These are phyloP conservation scores for Pemphigus obesinymphae DNA, from an alignment of 1,140 invertebrate species.

Conservation along the genomic window DNA sequence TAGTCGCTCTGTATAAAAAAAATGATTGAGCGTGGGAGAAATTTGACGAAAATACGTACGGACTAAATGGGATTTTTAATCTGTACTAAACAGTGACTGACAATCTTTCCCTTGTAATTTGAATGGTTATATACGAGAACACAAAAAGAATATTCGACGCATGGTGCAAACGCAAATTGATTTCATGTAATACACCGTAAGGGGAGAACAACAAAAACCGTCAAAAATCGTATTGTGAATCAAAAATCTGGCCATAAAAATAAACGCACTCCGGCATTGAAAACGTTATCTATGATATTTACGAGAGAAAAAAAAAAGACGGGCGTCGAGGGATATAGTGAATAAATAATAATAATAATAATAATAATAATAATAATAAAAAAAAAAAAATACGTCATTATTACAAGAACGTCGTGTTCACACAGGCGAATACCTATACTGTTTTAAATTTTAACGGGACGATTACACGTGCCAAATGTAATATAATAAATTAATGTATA, in stretches of 20 bases:
- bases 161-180: conserved; percentile 23
- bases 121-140: background rate
- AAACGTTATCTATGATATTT: background rate
- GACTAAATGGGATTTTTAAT: conserved; percentile 9
- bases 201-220: background rate
- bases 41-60: background rate
- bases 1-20: background rate
- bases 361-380: background rate
- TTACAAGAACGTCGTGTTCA: background rate
- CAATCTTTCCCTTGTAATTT: background rate
- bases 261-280: background rate
- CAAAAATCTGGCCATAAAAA: conserved; percentile 1
- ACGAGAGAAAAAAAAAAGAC: no score
- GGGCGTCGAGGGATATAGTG: background rate
- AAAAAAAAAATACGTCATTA: background rate
- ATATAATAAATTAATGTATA: no score
- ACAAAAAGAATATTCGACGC: conserved; percentile 3
- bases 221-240: conserved; percentile 21
- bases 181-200: background rate
- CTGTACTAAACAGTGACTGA: background rate
- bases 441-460: no score
- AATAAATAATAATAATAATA: no score
- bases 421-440: no score
- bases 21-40: conserved; percentile 13
- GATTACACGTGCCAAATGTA: no score